phyloP scores from a whole-genome alignment of 1,140 invertebrate species.

The Zaprionus vittiger region DNA sequence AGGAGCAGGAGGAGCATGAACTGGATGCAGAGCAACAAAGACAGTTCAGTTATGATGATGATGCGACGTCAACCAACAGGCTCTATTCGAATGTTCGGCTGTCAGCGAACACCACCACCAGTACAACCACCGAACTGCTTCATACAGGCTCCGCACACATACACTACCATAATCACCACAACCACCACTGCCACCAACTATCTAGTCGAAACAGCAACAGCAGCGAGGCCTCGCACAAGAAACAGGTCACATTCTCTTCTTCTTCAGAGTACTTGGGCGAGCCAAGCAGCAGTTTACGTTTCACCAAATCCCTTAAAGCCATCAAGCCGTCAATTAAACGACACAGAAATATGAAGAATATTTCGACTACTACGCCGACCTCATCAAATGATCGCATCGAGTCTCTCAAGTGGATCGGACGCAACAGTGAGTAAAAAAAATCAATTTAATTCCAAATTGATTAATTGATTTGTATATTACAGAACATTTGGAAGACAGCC shows the following conservation, averaged over 20 bases:
- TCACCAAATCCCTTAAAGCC: background rate
- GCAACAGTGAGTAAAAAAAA: slow-evolving; percentile 36
- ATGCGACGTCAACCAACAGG: slow-evolving; percentile 31
- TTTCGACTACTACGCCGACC: slow-evolving; percentile 25
- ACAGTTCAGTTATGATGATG: slow-evolving; percentile 9
- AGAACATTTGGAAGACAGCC: slow-evolving; percentile 62
- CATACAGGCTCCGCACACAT: slow-evolving; percentile 1
- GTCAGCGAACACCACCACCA: slow-evolving; percentile 6
- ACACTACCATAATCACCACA: slow-evolving; percentile 31
- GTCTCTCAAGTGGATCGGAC: slow-evolving; percentile 43
- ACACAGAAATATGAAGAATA: slow-evolving; percentile 22
- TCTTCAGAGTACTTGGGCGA: slow-evolving; percentile 48
- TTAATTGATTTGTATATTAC: background rate
- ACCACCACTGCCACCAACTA: slow-evolving; percentile 56
- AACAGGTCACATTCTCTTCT: slow-evolving; percentile 58
- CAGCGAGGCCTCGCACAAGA: slow-evolving; percentile 56
- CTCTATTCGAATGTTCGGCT: slow-evolving; percentile 2
- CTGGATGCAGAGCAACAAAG: background rate
- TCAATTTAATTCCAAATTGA: background rate
- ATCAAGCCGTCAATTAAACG: slow-evolving; percentile 62
- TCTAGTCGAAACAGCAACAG: slow-evolving; percentile 68
- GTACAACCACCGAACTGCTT: slow-evolving; percentile 19
- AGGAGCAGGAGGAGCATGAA: slow-evolving; percentile 2
- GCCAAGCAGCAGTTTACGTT: slow-evolving; percentile 6
- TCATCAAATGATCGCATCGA: slow-evolving; percentile 45